These are phyloP conservation scores for Cephus nigrinus DNA, from an alignment of 2,888 invertebrate species.

Conservation along the genomic window DNA sequence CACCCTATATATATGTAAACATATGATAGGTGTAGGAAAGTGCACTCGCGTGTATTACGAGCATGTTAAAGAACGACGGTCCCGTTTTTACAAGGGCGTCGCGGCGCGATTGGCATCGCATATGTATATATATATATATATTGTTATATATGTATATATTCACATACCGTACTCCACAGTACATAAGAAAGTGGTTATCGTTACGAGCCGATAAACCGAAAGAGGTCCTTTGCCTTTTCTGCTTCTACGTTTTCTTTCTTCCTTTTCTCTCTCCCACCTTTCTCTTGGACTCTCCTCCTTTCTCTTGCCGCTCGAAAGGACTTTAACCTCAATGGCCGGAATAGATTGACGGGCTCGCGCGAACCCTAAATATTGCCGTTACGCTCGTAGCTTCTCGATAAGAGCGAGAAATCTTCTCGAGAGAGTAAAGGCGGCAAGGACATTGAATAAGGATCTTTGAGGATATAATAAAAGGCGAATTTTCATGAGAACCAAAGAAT, in stretches of 20 bases:
- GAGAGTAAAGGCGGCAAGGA: background rate
- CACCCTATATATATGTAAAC: background rate
- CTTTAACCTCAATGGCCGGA: background rate
- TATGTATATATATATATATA: no score
- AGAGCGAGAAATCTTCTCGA: background rate
- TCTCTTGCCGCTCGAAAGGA: background rate
- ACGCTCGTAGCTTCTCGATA: background rate
- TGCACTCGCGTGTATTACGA: background rate
- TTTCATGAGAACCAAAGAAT: background rate
- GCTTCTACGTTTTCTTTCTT: background rate
- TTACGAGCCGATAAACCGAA: slow-evolving; percentile 2
- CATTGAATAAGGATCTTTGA: background rate
- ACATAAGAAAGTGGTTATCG: slow-evolving; percentile 1
- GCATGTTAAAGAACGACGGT: background rate
- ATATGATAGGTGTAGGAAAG: background rate
- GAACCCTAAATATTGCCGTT: background rate
- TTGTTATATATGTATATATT: background rate
- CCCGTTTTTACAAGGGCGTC: background rate
- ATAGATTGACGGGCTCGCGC: background rate
- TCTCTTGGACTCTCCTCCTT: background rate
- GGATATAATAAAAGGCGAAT: background rate
- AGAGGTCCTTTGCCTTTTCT: background rate
- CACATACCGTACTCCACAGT: background rate
- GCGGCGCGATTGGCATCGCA: background rate
- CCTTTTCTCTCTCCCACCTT: background rate